Base-by-base conservation (phyloP, 2,113 vertebrate species). In the Boleophthalmus pectinirostris region DNA sequence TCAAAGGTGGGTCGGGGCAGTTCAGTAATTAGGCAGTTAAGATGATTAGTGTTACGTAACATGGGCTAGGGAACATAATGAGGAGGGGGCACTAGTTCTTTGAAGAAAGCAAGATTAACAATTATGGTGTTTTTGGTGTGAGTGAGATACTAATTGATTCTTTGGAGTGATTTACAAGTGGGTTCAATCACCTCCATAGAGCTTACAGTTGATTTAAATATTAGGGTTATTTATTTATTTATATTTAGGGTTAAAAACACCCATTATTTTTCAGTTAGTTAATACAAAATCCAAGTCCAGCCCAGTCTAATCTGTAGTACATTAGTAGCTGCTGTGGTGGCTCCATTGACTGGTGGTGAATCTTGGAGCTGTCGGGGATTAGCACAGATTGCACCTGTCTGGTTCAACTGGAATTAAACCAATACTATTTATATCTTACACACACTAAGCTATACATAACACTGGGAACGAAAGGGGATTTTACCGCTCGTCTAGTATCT, bases 41-140 rank as follows among this genome's bases (percentile, higher is more conserved):
- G 85, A 81, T 85, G 79, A 85, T 87, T 89, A 86, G 65, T 69
- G 77, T 90, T 87, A 82, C 74, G 57, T 86, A 87, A 90, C 69
- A 68, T 38, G 15, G n/a, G 25, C 47, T 21, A 63, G 20, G 58
- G 78, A 35, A 64, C 57, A 51, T 33, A 70, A 20, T 54, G 46
- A 49, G 45, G 10, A 76, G 57, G 23, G 56, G 54, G 8, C 18
- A 53, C 7, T 53, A 54, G 18, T 54, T 54, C 4, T 7, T 11
- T 7, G 8, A 54, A 9, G 51, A 18, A 54, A 54, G 18, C 51
- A n/a, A 53, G 20, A 8, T 53, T n/a, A 53, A n/a, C 51, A 53
- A n/a, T 38, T 38, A 38, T 9, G 18, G 20, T n/a, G 51, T 53
- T 53, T 51, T 53, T 7, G n/a, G 51, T n/a, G 1, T n/a, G 47